Evolutionary conservation across 2,113 vertebrate species (phyloP).

Genomic region (Patagioenas fasciata): DNA sequence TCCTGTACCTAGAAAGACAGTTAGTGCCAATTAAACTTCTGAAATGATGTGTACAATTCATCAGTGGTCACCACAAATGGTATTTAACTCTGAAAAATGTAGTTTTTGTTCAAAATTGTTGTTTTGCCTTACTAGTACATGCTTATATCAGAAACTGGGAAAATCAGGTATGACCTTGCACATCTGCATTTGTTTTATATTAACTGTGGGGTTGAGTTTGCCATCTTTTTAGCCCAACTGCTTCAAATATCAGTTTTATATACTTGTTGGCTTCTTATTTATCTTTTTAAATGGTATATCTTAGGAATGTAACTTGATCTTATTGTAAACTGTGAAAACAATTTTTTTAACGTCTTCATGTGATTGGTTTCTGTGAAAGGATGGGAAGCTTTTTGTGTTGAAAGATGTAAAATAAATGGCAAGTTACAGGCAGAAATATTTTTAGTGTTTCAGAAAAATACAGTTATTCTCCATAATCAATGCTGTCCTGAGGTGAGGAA

Average conservation of each 20-base stretch:
- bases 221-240: neutral
- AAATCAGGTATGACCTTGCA: neutral
- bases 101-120: accelerated
- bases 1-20: neutral
- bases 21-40: neutral
- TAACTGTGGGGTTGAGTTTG: neutral
- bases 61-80: neutral
- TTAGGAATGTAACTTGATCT: neutral
- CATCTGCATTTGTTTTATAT: neutral
- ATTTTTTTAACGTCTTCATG: too few relatives aligned
- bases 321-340: neutral
- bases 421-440: neutral
- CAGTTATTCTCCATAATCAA: neutral
- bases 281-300: neutral
- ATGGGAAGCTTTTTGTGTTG: neutral
- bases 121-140: neutral
- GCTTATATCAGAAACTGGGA: neutral
- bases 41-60: neutral
- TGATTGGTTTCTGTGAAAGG: neutral
- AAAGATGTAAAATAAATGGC: neutral
- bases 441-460: neutral
- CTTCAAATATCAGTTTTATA: neutral
- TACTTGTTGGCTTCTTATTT: neutral
- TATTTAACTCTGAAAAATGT: neutral
- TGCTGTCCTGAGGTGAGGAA: neutral